phyloP scores from a whole-genome alignment of 2,797 vertebrate species.

The Holocentrus rufus region DNA sequence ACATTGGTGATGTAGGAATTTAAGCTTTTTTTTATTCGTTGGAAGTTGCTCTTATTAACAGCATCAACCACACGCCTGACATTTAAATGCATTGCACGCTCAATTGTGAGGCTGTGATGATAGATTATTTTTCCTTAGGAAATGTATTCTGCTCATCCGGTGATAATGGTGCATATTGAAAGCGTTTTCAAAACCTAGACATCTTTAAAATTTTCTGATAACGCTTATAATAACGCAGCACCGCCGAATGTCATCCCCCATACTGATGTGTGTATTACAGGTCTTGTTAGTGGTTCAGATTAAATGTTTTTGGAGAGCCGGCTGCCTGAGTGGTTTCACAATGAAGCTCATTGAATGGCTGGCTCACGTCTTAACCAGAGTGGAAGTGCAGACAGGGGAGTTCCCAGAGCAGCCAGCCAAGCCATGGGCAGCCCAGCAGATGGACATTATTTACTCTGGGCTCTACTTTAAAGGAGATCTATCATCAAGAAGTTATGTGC shows the following conservation, averaged over 20 bases:
- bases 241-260: slow-evolving; percentile 2
- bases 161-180: slow-evolving; percentile 11
- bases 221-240: not conserved
- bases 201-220: no score
- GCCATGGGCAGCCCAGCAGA: slow-evolving; percentile 40
- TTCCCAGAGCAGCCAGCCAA: slow-evolving; percentile 38
- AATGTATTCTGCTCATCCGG: not conserved
- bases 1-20: not conserved
- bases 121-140: not conserved
- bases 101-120: no score
- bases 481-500: slow-evolving; percentile 39
- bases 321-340: slow-evolving; percentile 15
- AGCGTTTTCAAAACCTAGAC: no score
- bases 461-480: slow-evolving; percentile 27
- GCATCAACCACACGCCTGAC: not conserved
- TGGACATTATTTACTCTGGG: slow-evolving; percentile 47
- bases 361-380: slow-evolving; percentile 39
- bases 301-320: slow-evolving; percentile 24
- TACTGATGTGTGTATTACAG: slow-evolving; percentile 11
- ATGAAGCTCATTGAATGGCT: slow-evolving; percentile 40
- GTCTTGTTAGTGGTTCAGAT: slow-evolving; percentile 17
- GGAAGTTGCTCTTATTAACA: not conserved
- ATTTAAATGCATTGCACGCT: no score
- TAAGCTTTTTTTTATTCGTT: not conserved
- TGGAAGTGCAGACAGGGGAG: slow-evolving; percentile 36